These are phyloP conservation scores for Brachystomella parvula DNA, from an alignment of 1,140 invertebrate species.

Conservation along the genomic window DNA sequence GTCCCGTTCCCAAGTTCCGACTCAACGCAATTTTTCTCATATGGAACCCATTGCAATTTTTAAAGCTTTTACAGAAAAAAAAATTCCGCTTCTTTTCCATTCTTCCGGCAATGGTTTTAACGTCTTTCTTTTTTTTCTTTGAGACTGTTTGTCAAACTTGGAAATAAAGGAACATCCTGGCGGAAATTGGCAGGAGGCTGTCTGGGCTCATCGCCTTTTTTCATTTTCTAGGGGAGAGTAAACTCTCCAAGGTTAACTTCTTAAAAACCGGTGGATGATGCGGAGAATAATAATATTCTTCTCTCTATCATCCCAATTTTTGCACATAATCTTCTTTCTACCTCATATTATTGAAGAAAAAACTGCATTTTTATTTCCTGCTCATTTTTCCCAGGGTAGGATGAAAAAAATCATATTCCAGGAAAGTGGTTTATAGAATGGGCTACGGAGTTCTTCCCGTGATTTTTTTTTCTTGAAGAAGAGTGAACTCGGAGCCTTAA, in stretches of 20 bases:
- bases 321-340: background rate
- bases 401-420: too few relatives aligned
- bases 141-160: too few relatives aligned
- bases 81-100: background rate
- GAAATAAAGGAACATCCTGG: too few relatives aligned
- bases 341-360: background rate
- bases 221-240: background rate
- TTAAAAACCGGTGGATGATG: background rate
- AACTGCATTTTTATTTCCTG: background rate
- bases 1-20: constrained; percentile 2
- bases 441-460: background rate
- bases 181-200: too few relatives aligned
- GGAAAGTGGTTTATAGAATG: background rate
- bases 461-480: background rate
- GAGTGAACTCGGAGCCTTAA: background rate
- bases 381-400: too few relatives aligned
- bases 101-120: background rate
- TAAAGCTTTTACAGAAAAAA: background rate
- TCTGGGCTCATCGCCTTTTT: too few relatives aligned
- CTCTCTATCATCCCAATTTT: background rate
- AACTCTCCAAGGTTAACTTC: background rate
- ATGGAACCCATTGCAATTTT: background rate
- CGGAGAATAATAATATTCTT: background rate
- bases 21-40: background rate
- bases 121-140: background rate